Conservation (phyloP, 2,797 vertebrate species). For the Emydoidea blandingii region DNA sequence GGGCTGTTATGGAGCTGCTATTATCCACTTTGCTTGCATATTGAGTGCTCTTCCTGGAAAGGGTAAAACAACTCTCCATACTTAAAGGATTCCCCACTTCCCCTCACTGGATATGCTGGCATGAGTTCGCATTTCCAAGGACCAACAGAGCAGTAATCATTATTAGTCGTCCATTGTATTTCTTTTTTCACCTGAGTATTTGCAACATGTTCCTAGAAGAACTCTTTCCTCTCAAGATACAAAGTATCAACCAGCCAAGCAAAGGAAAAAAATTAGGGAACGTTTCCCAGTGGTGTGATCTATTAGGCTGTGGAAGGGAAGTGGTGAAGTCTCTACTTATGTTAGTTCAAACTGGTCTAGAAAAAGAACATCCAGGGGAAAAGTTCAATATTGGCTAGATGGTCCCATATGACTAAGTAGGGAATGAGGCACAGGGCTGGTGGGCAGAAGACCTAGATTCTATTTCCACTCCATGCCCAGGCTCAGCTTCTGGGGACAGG, state of each 20-base stretch:
- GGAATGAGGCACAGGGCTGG: background rate
- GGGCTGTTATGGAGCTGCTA: conserved; percentile 66
- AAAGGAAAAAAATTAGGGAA: conserved; percentile 45
- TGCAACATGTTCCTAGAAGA: background rate
- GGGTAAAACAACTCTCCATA: conserved; percentile 24
- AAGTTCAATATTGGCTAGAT: background rate
- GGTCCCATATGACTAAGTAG: background rate
- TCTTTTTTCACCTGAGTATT: background rate
- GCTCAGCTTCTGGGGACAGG: no score
- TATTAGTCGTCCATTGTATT: conserved; percentile 14
- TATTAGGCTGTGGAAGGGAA: conserved; percentile 36
- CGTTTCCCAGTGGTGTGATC: conserved; percentile 23
- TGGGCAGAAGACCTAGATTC: background rate
- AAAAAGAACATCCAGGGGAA: background rate
- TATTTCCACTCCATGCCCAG: background rate
- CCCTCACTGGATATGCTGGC: background rate
- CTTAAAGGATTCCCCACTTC: conserved; percentile 38
- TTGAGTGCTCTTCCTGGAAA: conserved; percentile 74
- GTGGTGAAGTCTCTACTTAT: conserved; percentile 22
- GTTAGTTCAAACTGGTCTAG: background rate
- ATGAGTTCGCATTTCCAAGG: conserved; percentile 47
- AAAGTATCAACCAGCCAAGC: conserved; percentile 21
- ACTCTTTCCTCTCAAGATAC: background rate
- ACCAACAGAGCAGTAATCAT: background rate
- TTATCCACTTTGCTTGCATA: conserved; percentile 71